Evolutionary conservation across 2,113 vertebrate genomes (phyloP), one percentile per base, ranked within the genome.

Genomic region (Gallinago undulata): DNA sequence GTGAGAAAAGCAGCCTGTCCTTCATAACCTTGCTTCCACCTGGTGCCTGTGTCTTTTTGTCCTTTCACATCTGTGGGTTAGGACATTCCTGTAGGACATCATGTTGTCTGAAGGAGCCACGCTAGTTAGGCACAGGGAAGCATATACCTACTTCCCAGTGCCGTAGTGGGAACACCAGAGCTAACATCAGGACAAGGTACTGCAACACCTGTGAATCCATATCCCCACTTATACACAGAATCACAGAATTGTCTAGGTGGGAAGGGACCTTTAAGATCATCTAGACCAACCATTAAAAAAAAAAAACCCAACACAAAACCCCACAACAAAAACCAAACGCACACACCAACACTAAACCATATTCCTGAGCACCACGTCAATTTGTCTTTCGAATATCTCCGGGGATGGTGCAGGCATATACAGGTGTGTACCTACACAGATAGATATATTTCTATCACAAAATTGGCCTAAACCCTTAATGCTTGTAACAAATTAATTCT

Each of bases 141-240:
- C 2, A 0, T 6, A 53, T 5, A 6, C 7, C 59, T 33, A 27
- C 8, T 19, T 74, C 55, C 50, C 1, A 2, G 7, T 51, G 17
- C 12, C 21, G 10, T 6, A 24, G 43, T 3, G 60, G 33, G 30
- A 73, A 77, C 39, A 53, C 33, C 56, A 35, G 28, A 35, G 5
- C 43, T 64, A 53, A 19, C 30, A 48, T 15, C 27, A 77, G 41
- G 56, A 68, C 73, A 83, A 66, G 21, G 27, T 35, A 50, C 24
- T 57, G 63, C 67, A 41, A 30, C 25, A n/a, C 4, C 1, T 1
- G 1, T 62, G 6, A 19, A 33, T 24, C 35, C 63, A 11, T 15
- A 51, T 50, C 35, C 39, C 30, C 21, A 11, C 16, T 50, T 28
- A 48, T 2, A 59, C 10, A 39, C 39, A 39, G 39, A 39, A 39